A percentile compares a stretch with the other conserved stretches of the same genome.
Evolutionary conservation across 2,113 vertebrate species (phyloP).

Genomic region (Setophaga coronata): DNA sequence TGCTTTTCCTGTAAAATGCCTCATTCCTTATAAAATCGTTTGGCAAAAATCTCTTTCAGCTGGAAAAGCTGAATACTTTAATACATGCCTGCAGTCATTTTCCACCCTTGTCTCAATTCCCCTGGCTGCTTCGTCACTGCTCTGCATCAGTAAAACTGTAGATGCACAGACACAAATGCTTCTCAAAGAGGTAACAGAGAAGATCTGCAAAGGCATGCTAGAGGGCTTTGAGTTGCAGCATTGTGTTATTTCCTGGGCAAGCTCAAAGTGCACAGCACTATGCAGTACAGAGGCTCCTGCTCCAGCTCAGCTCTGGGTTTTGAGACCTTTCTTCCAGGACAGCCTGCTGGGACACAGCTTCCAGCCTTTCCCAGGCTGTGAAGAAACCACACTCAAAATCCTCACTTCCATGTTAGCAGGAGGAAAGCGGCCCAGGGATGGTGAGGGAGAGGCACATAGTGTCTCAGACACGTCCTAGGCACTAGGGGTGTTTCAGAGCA

Average conservation of each 20-base stretch:
- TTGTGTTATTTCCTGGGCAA: neutral
- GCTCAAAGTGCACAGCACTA: neutral
- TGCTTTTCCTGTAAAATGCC: constrained; percentile 49
- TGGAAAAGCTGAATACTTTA: constrained; percentile 27
- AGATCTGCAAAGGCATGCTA: neutral
- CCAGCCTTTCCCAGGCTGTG: neutral
- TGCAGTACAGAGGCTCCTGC: neutral
- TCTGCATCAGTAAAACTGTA: neutral
- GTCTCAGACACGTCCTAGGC: neutral
- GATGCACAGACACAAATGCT: neutral
- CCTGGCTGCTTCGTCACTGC: neutral
- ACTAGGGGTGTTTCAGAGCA: neutral
- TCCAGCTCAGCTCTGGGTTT: neutral
- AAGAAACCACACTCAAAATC: neutral
- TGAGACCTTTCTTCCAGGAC: neutral
- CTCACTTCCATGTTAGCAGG: fast-evolving
- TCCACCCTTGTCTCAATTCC: neutral
- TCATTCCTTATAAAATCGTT: constrained; percentile 40
- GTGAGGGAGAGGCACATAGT: neutral
- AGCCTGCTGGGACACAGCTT: neutral
- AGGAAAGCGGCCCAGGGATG: neutral
- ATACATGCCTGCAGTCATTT: constrained; percentile 29
- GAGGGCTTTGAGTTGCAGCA: neutral
- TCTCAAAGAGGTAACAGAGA: neutral
- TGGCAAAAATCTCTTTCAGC: constrained; percentile 52